Percentiles rank a stretch among this genome's conserved stretches.
Conservation (phyloP, 23 tunicate species). For the Trididemnum miniatum region DNA sequence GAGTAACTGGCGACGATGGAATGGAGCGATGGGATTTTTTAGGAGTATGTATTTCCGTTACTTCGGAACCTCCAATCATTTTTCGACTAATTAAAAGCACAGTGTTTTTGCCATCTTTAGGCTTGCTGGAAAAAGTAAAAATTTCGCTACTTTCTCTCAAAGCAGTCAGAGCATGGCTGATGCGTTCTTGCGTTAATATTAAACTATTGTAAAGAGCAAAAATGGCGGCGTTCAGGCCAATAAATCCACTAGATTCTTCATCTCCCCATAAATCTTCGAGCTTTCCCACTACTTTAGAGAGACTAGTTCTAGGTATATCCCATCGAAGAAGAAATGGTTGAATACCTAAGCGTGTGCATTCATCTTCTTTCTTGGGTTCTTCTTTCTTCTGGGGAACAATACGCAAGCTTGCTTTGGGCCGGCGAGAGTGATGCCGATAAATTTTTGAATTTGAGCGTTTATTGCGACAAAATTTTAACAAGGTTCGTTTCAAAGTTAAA, state of each 20-base stretch:
- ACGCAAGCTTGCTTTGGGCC: neutral
- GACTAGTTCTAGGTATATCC: conserved; percentile 29
- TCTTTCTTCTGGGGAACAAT: neutral
- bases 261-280: conserved; percentile 31
- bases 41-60: neutral
- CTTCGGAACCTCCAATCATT: neutral
- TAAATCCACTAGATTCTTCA: conserved; percentile 1
- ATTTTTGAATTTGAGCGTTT: neutral
- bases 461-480: neutral
- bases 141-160: conserved; percentile 13
- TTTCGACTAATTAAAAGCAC: conserved; percentile 32
- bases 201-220: neutral
- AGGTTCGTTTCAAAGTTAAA: neutral
- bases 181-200: neutral
- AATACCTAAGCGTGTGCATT: neutral
- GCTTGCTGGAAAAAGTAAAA: conserved; percentile 53
- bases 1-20: neutral
- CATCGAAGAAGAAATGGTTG: conserved; percentile 7
- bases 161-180: conserved; percentile 29
- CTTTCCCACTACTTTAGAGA: conserved; percentile 17
- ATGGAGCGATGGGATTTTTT: too few relatives aligned
- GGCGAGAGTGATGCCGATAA: conserved; percentile 10
- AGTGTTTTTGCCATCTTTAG: conserved; percentile 40
- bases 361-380: conserved; percentile 10
- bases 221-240: neutral